Base-by-base conservation (phyloP, 2,797 vertebrate species). In the Eospalax fontanierii region DNA sequence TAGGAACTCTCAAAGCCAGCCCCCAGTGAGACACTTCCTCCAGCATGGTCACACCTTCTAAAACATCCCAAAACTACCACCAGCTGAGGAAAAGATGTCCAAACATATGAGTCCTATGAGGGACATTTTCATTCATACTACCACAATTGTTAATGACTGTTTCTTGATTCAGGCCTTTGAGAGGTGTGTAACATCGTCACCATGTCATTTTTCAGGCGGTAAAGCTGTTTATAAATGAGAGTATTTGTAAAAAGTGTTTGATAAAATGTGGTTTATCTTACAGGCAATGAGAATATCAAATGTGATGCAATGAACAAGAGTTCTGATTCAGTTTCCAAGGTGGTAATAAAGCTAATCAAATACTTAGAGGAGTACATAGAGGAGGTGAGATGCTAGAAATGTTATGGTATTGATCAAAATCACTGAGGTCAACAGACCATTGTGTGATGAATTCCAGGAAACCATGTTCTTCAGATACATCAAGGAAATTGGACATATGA, bases 331-430 rank as follows among this genome's bases (percentile, higher is more conserved):
- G 24, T 71, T 87, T 91, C 40, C 6, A 33, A 28, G 40, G 30
- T 26, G 10, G 2, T 78, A 68, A 43, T 59, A 93, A 76, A 85
- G 26, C 14, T 19, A 54, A 71, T 38, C 7, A 66, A 3, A 2
- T 86, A 70, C 2, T 57, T 89, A n/a, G n/a, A n/a, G n/a, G n/a
- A n/a, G n/a, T 88, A 79, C 18, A 65, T 83, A 75, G 65, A 28
- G 71, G 14, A 85, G 7, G 78, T 63, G 59, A 83, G 28, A 33
- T 50, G 8, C n/a, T 92, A 54, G 83, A 74, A 79, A 35, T 74
- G 90, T 88, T 66, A n/a, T 83, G 59, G 82, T 89, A 91, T 88
- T 57, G 65, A 59, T 86, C 78, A 71, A 90, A 63, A 81, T 82
- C n/a, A 81, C 78, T 84, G 61, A n/a, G 19, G 81, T 88, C 7